Conservation (phyloP, 2,797 vertebrate species). For the Orientallactaga sibirica region DNA sequence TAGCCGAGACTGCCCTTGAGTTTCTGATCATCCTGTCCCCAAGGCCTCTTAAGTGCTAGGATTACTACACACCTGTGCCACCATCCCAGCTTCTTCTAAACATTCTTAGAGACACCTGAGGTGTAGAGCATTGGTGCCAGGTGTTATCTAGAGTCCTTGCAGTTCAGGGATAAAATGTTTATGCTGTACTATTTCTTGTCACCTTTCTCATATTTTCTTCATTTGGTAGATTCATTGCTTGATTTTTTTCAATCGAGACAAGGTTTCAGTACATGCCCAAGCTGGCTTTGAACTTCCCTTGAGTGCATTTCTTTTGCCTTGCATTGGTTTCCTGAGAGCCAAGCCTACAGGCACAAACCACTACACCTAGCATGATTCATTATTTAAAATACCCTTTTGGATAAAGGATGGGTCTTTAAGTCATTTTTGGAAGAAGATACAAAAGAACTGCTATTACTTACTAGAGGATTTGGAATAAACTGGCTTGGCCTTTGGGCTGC, state of each 20-base stretch:
- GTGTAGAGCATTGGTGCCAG: background rate
- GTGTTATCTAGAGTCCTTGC: background rate
- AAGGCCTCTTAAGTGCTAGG: too few species aligned
- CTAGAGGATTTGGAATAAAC: slow-evolving; percentile 28
- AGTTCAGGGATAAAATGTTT: slow-evolving; percentile 20
- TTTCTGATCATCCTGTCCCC: too few species aligned
- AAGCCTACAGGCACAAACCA: too few species aligned
- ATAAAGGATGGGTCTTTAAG: slow-evolving; percentile 3
- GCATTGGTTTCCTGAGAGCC: background rate
- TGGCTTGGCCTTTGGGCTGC: background rate
- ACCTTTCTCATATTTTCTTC: slow-evolving; percentile 11
- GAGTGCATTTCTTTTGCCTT: background rate
- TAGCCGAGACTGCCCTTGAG: too few species aligned
- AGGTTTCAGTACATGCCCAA: background rate
- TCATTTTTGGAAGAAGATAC: slow-evolving; percentile 26
- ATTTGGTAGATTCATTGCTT: background rate
- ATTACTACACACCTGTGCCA: too few species aligned
- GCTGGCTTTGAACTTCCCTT: background rate
- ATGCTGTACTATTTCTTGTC: background rate
- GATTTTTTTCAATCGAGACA: background rate
- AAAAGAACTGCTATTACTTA: background rate
- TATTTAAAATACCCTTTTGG: slow-evolving; percentile 7
- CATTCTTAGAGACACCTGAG: background rate
- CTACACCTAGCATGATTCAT: too few species aligned
- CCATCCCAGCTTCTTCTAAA: background rate